Evolutionary conservation across 2,888 invertebrate genomes (phyloP), one percentile per base, ranked within the genome.

Genomic region (Catocala fraxini): DNA sequence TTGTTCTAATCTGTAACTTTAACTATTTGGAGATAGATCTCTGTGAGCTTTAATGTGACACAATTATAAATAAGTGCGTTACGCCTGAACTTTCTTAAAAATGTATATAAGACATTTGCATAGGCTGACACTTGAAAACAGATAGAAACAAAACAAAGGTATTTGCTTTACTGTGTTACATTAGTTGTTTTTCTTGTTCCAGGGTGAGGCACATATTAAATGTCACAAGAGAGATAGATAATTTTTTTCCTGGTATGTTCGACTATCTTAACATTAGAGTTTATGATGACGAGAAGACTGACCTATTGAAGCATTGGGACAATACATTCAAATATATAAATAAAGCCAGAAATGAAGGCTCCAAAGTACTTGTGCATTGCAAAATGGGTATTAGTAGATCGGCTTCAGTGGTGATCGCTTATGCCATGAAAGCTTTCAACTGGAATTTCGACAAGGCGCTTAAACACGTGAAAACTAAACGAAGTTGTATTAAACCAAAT

Each of bases 381-480:
- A 99, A 99, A 94, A 99, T 99, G 99, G 99, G 99, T 33, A 98
- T 99, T 67, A 99, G 99, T 89, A 95, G 99, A 72, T 99, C 99
- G 33, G 99, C 99, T 5, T 99, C 99, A 3, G 99, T 99, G 34
- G 99, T 99, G 34, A 98, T 99, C 82, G 99, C 99, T 0, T 99
- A 98, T 92, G 98, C 98, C 33, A 99, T 99, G 99, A 99, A 99
- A 92, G 98, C 98, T 15, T 97, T 97, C 90, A 97, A 98, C 86
- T 98, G 98, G 98, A 97, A 98, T 82, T 97, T 99, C 82, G 96
- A 97, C 66, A 96, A 97, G 80, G 98, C 99, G 1, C 94, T 98
- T 80, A 96, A 97, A 68, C 97, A 98, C 90, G 99, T 99, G 0
- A 98, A 98, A 89, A 96, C 97, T 65, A 97, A 98, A 85, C 95